Evolutionary conservation across 2,888 invertebrate genomes (phyloP).

Genomic region (Iphiclides podalirius): DNA sequence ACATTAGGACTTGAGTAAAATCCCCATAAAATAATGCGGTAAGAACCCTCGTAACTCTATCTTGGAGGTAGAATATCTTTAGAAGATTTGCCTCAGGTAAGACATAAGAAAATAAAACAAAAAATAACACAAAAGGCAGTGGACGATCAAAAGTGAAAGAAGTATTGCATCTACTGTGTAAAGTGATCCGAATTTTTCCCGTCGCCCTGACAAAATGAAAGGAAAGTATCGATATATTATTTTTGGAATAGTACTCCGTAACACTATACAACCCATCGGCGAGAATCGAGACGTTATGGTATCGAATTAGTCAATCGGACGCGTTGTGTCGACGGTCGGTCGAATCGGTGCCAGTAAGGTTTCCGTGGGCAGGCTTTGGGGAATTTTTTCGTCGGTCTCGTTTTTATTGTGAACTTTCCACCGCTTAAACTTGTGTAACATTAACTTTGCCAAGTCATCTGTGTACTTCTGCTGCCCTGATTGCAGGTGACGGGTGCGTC

Average conservation of each 20-base stretch:
- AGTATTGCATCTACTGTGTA: not conserved
- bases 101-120: no score
- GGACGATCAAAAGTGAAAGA: not conserved
- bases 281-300: conserved; percentile 23
- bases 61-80: no score
- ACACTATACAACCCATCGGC: conserved; percentile 17
- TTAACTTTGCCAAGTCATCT: conserved; percentile 23
- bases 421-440: conserved; percentile 19
- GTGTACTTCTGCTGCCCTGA: conserved; percentile 13
- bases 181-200: not conserved
- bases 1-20: no score
- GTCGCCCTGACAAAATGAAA: not conserved
- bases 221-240: no score
- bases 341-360: conserved; percentile 33
- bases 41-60: no score
- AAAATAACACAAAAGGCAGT: no score
- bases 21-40: no score
- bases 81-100: no score
- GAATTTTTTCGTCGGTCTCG: conserved; percentile 3
- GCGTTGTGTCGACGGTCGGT: conserved; percentile 28
- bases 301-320: conserved; percentile 25
- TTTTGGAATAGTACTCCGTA: conserved; percentile 5
- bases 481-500: conserved; percentile 14
- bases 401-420: conserved; percentile 8
- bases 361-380: conserved; percentile 29